Conservation (phyloP, 2,797 vertebrate species). For the Dicrostonyx torquatus region DNA sequence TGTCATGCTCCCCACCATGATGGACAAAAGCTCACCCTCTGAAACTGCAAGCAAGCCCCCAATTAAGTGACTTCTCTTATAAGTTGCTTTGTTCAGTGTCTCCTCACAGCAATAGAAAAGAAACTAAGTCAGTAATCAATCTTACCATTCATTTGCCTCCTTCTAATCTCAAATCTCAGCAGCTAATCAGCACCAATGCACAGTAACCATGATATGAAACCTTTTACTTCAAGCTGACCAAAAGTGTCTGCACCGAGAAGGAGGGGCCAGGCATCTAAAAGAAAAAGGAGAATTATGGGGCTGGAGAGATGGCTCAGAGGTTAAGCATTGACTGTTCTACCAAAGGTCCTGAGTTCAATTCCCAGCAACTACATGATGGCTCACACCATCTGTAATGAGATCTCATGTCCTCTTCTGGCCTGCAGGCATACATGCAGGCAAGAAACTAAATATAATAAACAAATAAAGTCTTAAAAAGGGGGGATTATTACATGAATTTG, state of each 20-base stretch:
- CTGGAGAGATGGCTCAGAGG: too few relatives aligned
- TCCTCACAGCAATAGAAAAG: background rate
- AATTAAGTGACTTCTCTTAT: background rate
- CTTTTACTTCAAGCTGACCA: background rate
- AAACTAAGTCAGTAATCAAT: background rate
- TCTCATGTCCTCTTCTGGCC: too few relatives aligned
- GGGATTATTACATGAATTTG: background rate
- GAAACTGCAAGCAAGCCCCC: background rate
- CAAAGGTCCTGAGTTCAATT: too few relatives aligned
- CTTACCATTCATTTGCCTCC: background rate
- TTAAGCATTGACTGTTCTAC: too few relatives aligned
- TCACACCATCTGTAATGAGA: too few relatives aligned
- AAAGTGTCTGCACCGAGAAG: background rate
- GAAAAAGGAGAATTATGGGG: background rate
- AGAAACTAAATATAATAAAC: too few relatives aligned
- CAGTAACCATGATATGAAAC: background rate
- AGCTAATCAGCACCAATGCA: background rate
- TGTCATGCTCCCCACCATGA: background rate
- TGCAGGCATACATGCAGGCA: too few relatives aligned
- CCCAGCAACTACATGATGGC: too few relatives aligned
- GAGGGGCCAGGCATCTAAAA: accelerated
- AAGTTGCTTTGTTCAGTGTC: background rate
- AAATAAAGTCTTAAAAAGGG: background rate
- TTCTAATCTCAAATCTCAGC: accelerated
- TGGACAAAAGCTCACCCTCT: background rate